Evolutionary conservation across 2,797 vertebrate genomes (phyloP).

Genomic region (Chiloscyllium punctatum): DNA sequence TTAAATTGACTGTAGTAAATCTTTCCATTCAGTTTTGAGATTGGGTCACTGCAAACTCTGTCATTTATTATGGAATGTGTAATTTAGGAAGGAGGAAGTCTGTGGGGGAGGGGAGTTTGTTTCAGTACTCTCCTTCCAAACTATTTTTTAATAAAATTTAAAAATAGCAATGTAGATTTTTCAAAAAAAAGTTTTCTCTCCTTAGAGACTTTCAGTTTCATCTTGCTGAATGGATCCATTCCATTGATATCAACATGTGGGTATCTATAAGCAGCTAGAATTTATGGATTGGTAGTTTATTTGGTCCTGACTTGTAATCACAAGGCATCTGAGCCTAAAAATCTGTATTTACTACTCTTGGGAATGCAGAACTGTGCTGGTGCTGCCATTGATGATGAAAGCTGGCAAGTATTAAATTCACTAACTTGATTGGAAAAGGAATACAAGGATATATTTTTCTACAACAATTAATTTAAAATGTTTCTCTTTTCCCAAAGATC

Average conservation of each 20-base stretch:
- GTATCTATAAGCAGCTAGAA: not conserved
- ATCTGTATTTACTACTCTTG: not conserved
- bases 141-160: not conserved
- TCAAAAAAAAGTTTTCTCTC: not conserved
- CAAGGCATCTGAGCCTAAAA: not conserved
- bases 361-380: not conserved
- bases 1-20: not conserved
- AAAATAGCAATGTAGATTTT: not conserved
- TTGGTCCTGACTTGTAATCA: not conserved
- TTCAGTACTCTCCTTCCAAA: not conserved
- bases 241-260: not conserved
- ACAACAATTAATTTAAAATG: not conserved
- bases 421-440: not conserved
- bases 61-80: not conserved
- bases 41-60: not conserved
- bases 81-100: not conserved
- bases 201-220: not conserved
- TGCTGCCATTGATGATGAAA: not conserved
- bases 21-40: not conserved
- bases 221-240: not conserved
- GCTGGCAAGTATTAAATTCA: not conserved
- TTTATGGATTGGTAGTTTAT: not conserved
- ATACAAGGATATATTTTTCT: not conserved
- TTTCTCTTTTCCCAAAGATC: not conserved
- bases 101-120: not conserved